A percentile compares a stretch with the other conserved stretches of the same genome.
phyloP scores from a whole-genome alignment of 1,140 invertebrate species.

The Magallana ariakensis region DNA sequence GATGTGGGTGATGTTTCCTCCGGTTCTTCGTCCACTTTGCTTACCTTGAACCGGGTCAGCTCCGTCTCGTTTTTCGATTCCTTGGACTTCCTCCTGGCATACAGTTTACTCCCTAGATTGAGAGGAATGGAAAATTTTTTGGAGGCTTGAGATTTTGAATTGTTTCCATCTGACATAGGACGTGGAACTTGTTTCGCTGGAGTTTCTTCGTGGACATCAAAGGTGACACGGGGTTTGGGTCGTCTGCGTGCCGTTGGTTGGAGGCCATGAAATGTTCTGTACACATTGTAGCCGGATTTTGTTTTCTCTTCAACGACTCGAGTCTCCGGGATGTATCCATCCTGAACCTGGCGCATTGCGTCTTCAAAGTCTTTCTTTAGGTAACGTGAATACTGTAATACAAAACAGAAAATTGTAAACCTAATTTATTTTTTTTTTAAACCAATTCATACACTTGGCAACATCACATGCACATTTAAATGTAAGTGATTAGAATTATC shows the following conservation, averaged over 20 bases:
- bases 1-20: background rate
- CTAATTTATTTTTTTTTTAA: background rate
- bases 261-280: background rate
- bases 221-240: background rate
- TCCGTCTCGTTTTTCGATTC: background rate
- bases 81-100: background rate
- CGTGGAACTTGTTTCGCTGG: background rate
- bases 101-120: background rate
- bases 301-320: background rate
- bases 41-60: background rate
- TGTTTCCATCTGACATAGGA: background rate
- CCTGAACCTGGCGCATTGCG: background rate
- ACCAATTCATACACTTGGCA: background rate
- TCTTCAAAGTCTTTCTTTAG: background rate
- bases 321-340: background rate
- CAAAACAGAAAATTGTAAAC: background rate
- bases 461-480: background rate
- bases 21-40: background rate
- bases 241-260: background rate
- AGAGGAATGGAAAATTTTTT: background rate
- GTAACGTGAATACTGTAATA: conserved; percentile 12
- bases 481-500: too few species aligned
- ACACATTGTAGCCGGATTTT: background rate
- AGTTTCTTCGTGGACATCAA: background rate
- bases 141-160: background rate